phyloP scores from a whole-genome alignment of 2,888 invertebrate genomes.

The Notocelia uddmanniana region DNA sequence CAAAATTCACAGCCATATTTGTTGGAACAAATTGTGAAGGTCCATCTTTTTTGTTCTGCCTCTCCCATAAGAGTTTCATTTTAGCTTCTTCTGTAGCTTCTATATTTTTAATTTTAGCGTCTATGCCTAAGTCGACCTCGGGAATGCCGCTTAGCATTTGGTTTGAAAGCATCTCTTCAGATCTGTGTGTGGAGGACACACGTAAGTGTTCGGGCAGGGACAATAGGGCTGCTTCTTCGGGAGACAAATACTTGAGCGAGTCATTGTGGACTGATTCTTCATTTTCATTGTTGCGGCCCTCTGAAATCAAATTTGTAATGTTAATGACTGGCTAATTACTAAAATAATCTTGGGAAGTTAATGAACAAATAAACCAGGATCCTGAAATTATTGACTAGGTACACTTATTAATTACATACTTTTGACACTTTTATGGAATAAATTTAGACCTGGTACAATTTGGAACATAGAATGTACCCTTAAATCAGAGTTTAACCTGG shows the following conservation, averaged over 20 bases:
- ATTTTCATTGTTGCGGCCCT: constrained; percentile 70
- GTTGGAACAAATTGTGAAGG: constrained; percentile 98
- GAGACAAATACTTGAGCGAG: constrained; percentile 89
- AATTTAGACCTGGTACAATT: no score
- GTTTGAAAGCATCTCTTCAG: constrained; percentile 99
- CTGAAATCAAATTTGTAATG: constrained; percentile 63
- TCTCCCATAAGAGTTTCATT: constrained; percentile 94
- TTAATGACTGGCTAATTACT: not conserved
- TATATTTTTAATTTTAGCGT: constrained; percentile 99
- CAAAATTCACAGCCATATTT: constrained; percentile 99
- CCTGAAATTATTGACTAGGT: no score
- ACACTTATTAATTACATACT: no score
- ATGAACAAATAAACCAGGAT: no score
- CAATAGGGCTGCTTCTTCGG: constrained; percentile 95
- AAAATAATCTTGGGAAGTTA: no score
- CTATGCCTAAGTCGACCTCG: constrained; percentile 99
- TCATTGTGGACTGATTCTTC: constrained; percentile 77
- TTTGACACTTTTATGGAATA: no score
- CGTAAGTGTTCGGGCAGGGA: constrained; percentile 96
- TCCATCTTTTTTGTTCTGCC: constrained; percentile 95
- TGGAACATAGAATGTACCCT: no score
- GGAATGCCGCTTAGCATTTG: constrained; percentile 99
- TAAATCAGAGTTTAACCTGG: no score
- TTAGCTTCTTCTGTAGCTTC: constrained; percentile 99
- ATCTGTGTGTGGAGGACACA: constrained; percentile 93